Evolutionary conservation across 92 coral and sea anemone genomes (phyloP).

Genomic region (Meandrina meandrites): DNA sequence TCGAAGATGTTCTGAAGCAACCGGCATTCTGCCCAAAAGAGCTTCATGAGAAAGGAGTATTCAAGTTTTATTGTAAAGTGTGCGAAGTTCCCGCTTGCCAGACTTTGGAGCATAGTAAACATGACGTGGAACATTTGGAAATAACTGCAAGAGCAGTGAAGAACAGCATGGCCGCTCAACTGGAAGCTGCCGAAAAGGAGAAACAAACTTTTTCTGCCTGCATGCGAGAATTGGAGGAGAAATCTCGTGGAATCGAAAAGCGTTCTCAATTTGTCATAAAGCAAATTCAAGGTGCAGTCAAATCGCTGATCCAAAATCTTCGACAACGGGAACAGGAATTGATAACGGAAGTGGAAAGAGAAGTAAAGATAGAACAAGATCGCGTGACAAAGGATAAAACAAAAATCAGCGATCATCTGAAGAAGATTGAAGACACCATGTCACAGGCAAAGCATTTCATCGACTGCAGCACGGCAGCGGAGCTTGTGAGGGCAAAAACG

Average conservation of each 20-base stretch:
- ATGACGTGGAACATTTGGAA: slow-evolving; percentile 31
- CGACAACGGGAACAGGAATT: neutral
- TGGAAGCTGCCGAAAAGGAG: neutral
- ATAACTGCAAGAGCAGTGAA: slow-evolving; percentile 20
- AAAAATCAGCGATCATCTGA: neutral
- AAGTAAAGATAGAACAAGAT: neutral
- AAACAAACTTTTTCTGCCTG: neutral
- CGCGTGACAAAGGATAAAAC: neutral
- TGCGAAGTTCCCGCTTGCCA: slow-evolving; percentile 38
- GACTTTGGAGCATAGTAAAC: slow-evolving; percentile 39
- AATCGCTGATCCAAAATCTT: neutral
- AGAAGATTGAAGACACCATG: neutral
- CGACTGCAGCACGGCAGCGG: slow-evolving; percentile 8
- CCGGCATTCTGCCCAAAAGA: slow-evolving; percentile 41
- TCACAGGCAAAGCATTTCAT: neutral
- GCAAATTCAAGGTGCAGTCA: neutral
- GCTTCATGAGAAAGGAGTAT: slow-evolving; percentile 35
- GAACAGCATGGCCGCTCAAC: neutral
- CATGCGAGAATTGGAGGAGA: neutral
- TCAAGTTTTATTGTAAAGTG: slow-evolving; percentile 44
- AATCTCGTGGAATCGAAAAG: neutral
- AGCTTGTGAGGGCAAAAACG: neutral
- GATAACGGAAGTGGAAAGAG: neutral
- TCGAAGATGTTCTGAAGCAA: slow-evolving; percentile 31
- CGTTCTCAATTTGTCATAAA: neutral